A percentile compares a stretch with the other conserved stretches of the same genome.
Evolutionary conservation across 2,797 vertebrate genomes (phyloP).

Genomic region (Spondyliosoma cantharus): DNA sequence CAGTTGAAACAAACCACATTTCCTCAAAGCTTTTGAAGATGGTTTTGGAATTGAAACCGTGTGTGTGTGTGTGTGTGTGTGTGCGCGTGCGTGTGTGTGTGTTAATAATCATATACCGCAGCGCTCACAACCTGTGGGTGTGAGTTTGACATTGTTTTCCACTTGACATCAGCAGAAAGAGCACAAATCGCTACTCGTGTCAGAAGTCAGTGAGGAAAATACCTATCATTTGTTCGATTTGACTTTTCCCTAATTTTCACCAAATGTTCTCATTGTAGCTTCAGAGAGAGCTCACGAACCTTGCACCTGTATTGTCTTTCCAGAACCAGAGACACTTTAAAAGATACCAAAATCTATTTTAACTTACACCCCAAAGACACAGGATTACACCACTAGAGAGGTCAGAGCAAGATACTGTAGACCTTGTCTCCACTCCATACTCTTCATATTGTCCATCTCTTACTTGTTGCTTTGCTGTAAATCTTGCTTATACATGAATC

Average conservation of each 20-base stretch:
- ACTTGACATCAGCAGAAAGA: constrained; percentile 37
- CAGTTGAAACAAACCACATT: not conserved
- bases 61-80: not conserved
- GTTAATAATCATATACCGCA: not conserved
- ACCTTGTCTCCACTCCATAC: no score
- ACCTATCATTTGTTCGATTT: not conserved
- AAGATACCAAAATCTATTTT: no score
- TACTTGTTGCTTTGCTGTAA: no score
- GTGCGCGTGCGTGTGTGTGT: not conserved
- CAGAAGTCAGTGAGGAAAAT: constrained; percentile 23
- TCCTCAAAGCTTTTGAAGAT: not conserved
- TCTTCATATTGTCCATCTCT: no score
- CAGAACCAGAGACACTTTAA: not conserved
- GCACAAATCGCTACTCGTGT: constrained; percentile 7
- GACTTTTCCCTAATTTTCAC: not conserved
- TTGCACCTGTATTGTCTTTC: not conserved
- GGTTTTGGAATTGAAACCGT: not conserved
- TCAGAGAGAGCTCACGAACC: not conserved
- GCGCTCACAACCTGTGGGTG: constrained; percentile 3
- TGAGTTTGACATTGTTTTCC: constrained; percentile 40
- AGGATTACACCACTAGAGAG: not conserved
- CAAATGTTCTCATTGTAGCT: constrained; percentile 8
- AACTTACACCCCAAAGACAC: not conserved
- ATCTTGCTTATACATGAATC: no score
- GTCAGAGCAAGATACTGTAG: not conserved